Percentiles rank a stretch among this genome's conserved stretches.
Evolutionary conservation across 2,113 vertebrate genomes (phyloP).

Genomic region (Hucho hucho): DNA sequence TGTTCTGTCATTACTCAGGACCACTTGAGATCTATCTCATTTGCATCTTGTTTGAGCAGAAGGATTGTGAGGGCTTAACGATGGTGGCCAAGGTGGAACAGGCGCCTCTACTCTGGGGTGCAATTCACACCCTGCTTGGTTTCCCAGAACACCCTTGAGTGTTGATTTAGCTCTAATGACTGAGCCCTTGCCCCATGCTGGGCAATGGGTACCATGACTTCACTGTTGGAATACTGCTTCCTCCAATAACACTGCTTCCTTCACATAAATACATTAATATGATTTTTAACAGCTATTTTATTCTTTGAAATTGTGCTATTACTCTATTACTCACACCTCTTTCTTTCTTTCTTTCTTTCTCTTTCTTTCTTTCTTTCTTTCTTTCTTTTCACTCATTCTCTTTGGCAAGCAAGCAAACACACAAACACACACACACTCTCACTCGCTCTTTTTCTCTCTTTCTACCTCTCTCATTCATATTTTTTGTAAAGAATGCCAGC

Average conservation of each 20-base stretch:
- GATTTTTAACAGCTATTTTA: slow-evolving; percentile 48
- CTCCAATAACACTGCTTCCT: slow-evolving; percentile 3
- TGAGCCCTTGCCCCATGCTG: slow-evolving; percentile 3
- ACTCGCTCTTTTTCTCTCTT: slow-evolving; percentile 1
- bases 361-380: background rate
- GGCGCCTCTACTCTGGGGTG: slow-evolving; percentile 54
- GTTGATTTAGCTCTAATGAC: slow-evolving; percentile 30
- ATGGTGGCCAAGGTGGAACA: slow-evolving; percentile 54
- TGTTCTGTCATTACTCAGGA: slow-evolving; percentile 64
- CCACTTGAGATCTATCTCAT: slow-evolving; percentile 72
- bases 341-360: slow-evolving; percentile 40
- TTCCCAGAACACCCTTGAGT: slow-evolving; percentile 36
- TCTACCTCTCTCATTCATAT: background rate
- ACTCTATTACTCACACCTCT: slow-evolving; percentile 48
- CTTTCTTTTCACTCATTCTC: background rate
- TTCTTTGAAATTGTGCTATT: slow-evolving; percentile 34
- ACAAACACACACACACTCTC: slow-evolving; percentile 11
- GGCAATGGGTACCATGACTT: slow-evolving; percentile 18
- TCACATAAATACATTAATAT: slow-evolving; percentile 36
- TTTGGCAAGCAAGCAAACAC: slow-evolving; percentile 6
- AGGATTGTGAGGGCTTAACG: slow-evolving; percentile 52
- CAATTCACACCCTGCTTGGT: slow-evolving; percentile 63
- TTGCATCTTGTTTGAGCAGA: slow-evolving; percentile 74
- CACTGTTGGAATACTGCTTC: slow-evolving; percentile 29
- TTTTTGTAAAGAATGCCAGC: slow-evolving; percentile 43